Evolutionary conservation across 1,140 invertebrate species (phyloP), one percentile per base, ranked within the genome.

Genomic region (Ips nitidus): DNA sequence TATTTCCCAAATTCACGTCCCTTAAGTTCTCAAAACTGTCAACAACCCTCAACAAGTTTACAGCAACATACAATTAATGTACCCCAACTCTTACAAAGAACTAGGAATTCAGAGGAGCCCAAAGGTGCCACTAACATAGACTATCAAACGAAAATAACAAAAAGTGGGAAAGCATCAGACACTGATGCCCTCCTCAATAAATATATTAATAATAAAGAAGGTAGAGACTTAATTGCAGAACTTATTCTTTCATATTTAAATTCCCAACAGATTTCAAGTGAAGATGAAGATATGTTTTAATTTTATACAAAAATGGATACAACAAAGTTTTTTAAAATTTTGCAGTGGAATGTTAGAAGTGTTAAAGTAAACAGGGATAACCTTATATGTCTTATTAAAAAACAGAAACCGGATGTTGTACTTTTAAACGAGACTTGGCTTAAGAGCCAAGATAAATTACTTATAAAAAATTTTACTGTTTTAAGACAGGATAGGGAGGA

Each of bases 1-100:
- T 52, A 64, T 38, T 47, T 37, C 43, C 61, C 61, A n/a, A 64
- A 64, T 40, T 39, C 61, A n/a, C 22, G 61, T 36, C 61, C 61
- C 6, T 3, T 57, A 5, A 5, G 38, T 3, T 57, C 6, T 38
- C 4, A 7, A 57, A 57, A 57, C 38, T 57, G 4, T 47, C n/a
- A 37, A 4, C 5, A 3, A 37, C 5, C 42, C 58, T 43, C 3
- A 7, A 43, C 7, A n/a, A 6, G 42, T 4, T 7, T 42, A 7
- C 4, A 60, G 22, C 22, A 22, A 22, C 22, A 22, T 22, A 60
- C 7, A 60, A n/a, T 43, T 40, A 3, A 40, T 22, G 38, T 60
- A 60, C 58, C 4, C 41, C 7, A 43, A 3, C n/a, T 60, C 36
- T 7, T 5, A 4, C 55, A 57, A 57, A 60, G 7, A 22, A 43